Base-by-base conservation (phyloP, 2,888 invertebrate genomes). In the Arge pagana region DNA sequence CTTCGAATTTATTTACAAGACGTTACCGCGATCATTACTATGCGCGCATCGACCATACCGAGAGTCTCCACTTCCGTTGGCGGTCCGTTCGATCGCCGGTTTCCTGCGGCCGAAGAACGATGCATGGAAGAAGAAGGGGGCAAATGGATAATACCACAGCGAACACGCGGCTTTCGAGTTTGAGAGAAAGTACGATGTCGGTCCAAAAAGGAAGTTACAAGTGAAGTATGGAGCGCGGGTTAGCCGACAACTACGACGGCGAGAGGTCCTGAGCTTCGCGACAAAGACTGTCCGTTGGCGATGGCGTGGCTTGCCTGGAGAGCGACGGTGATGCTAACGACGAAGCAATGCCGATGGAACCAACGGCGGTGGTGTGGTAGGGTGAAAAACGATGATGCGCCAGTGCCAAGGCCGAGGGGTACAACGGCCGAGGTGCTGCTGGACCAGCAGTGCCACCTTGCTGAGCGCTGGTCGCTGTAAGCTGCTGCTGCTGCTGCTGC, bases 351-450 rank as follows among this genome's bases (percentile, higher is more conserved):
- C 66, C 63, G 57, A 71, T 70, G 11, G 71, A 67, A 16, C 58
- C 55, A 6, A 64, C 65, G 21, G 67, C 64, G 8, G 73, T 61
- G 23, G 65, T 64, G 52, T 70, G 70, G 61, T 79, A 79, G 23
- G 79, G 78, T 6, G 78, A 74, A 62, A 76, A 79, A 52, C 78
- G 69, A 58, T 78, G 78, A 56, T 76, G 77, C 13, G 74, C 68
- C 43, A 76, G 61, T 1, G 72, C 71, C 6, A 74, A 56, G 0
- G 74, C 71, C 15, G 73, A 70, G 0, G 76, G 76, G 43, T 76
- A 76, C 13, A 76, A 63, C 0, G 76, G 72, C 13, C 73, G 50
- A 0, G 77, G 74, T 0, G 76, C 74, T 1, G 73, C 73, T 4
- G 74, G 74, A 7, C 62, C 72, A 40, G 64, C 50, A 6, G 45